phyloP scores from a whole-genome alignment of 2,797 vertebrate species.

The Acridotheres tristis region DNA sequence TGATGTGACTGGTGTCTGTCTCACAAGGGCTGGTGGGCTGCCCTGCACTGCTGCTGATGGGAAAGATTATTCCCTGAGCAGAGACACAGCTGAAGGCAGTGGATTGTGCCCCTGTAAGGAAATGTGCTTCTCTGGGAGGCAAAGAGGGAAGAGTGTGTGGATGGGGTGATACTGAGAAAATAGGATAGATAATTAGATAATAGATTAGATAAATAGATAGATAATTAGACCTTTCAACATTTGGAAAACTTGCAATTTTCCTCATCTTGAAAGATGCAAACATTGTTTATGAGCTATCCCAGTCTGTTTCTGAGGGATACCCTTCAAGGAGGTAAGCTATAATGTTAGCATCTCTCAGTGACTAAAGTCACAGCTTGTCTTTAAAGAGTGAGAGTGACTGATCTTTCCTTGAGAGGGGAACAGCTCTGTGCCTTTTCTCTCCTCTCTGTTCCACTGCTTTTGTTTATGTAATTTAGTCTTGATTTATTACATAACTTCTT shows the following conservation, averaged over 20 bases:
- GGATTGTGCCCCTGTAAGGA: background rate
- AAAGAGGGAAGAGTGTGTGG: background rate
- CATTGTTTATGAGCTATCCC: background rate
- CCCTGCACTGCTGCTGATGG: background rate
- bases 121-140: background rate
- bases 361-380: background rate
- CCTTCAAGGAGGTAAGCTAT: background rate
- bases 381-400: background rate
- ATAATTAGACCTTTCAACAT: background rate
- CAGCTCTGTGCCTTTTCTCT: background rate
- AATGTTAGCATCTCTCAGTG: background rate
- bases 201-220: no score
- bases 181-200: background rate
- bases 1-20: background rate
- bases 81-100: background rate
- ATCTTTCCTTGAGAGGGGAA: background rate
- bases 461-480: conserved; percentile 21
- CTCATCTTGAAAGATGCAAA: background rate
- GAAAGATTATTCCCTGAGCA: background rate
- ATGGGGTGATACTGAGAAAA: background rate
- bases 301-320: background rate
- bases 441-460: background rate
- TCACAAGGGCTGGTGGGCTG: background rate
- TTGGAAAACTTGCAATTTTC: background rate
- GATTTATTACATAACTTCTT: conserved; percentile 15